These are phyloP conservation scores for Drosophila borborema DNA, from an alignment of 2,888 invertebrate species.

Conservation along the genomic window DNA sequence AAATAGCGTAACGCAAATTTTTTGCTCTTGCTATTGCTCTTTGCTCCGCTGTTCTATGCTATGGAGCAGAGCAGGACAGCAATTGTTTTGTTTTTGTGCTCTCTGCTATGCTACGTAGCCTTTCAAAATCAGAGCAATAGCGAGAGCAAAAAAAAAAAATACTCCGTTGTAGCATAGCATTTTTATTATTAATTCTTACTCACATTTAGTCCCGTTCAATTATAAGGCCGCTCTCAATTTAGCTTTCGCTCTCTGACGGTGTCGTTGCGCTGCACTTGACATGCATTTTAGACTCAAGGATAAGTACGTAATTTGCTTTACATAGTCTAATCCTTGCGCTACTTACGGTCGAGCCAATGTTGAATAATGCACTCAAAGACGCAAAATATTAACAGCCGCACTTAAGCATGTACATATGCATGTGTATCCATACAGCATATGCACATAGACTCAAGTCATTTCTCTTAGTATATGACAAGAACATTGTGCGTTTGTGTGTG, in stretches of 20 bases:
- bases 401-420: constrained; percentile 30
- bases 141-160: too few species aligned
- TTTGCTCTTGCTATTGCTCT: too few species aligned
- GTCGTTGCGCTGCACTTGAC: constrained; percentile 39
- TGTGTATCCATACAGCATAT: constrained; percentile 7
- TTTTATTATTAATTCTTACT: not conserved
- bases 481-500: constrained; percentile 9
- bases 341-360: constrained; percentile 66
- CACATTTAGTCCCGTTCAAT: constrained; percentile 16
- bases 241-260: constrained; percentile 1
- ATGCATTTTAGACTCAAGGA: constrained; percentile 56
- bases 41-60: too few species aligned
- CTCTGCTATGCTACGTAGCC: too few species aligned
- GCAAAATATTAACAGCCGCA: constrained; percentile 55
- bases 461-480: constrained; percentile 32
- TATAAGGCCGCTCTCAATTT: constrained; percentile 10
- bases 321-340: constrained; percentile 73
- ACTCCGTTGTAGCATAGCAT: too few species aligned
- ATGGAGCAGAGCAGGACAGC: too few species aligned
- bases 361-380: constrained; percentile 65
- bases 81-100: too few species aligned
- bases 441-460: constrained; percentile 35
- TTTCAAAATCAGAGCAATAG: too few species aligned
- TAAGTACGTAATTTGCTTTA: constrained; percentile 59
- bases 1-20: too few species aligned